Percentiles rank a stretch among this genome's conserved stretches.
These are phyloP conservation scores for Pygocentrus nattereri DNA, from an alignment of 2,797 vertebrate species.

Conservation along the genomic window DNA sequence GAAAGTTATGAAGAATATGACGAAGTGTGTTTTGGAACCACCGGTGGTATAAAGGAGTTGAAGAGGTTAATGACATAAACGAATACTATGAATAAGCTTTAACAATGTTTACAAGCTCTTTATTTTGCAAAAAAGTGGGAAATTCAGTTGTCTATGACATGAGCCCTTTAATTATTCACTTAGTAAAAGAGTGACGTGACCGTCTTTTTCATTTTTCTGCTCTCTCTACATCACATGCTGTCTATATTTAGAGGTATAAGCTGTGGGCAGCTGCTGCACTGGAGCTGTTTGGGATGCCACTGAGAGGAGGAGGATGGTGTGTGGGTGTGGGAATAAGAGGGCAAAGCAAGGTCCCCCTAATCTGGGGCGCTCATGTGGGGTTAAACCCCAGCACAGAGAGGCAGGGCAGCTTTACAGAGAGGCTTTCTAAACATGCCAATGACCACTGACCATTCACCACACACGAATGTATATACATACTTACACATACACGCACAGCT, in stretches of 20 bases:
- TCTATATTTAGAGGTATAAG: constrained; percentile 11
- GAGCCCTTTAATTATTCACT: too few species aligned
- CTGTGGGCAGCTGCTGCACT: neutral
- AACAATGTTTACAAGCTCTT: too few species aligned
- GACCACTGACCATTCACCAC: constrained; percentile 6
- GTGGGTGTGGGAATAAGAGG: constrained; percentile 22
- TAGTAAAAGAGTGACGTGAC: too few species aligned
- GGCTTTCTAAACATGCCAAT: constrained; percentile 43
- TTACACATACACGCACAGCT: constrained; percentile 36
- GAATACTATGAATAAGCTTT: too few species aligned
- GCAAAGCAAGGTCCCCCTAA: constrained; percentile 32
- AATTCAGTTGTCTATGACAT: too few species aligned
- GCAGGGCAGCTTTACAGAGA: constrained; percentile 16
- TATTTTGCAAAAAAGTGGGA: too few species aligned
- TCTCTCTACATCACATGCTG: neutral
- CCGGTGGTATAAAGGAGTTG: too few species aligned
- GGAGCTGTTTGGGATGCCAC: constrained; percentile 33
- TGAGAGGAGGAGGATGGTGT: constrained; percentile 17
- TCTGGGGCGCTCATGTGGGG: constrained; percentile 37
- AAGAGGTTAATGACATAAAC: too few species aligned
- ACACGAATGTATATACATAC: constrained; percentile 35
- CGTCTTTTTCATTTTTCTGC: neutral
- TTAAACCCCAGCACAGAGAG: constrained; percentile 40
- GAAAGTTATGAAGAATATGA: too few species aligned
- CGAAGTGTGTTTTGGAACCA: too few species aligned